A percentile compares a stretch with the other conserved stretches of the same genome.
phyloP scores from a whole-genome alignment of 2,888 invertebrate genomes.

The Torymus texanus region DNA sequence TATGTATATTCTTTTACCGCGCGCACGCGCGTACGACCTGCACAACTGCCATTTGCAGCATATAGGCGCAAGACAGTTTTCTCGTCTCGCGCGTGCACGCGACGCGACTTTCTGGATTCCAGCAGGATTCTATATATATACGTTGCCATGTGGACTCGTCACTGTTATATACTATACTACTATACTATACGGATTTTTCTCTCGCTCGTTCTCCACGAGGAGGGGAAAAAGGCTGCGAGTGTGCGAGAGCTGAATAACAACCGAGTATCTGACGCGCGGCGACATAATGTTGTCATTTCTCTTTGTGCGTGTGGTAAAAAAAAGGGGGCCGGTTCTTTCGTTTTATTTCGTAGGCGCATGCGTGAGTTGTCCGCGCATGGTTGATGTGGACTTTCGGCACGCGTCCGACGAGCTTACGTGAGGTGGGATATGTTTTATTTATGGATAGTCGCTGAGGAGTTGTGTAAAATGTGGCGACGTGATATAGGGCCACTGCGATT shows the following conservation, averaged over 20 bases:
- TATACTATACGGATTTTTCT: slow-evolving; percentile 15
- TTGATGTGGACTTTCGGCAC: too few relatives aligned
- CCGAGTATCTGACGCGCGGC: slow-evolving; percentile 10
- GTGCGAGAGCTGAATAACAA: slow-evolving; percentile 26
- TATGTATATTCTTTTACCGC: slow-evolving; percentile 51
- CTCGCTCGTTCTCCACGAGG: not conserved
- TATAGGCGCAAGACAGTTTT: slow-evolving; percentile 51
- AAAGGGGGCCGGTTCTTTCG: not conserved
- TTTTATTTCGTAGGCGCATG: not conserved
- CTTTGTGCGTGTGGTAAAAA: slow-evolving; percentile 54
- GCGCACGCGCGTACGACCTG: slow-evolving; percentile 42
- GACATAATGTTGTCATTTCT: slow-evolving; percentile 54
- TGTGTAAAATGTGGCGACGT: too few relatives aligned
- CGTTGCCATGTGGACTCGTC: too few relatives aligned
- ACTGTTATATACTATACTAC: too few relatives aligned
- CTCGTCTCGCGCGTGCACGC: slow-evolving; percentile 30
- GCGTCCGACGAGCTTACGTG: not conserved
- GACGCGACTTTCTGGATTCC: slow-evolving; percentile 61
- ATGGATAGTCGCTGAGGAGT: too few relatives aligned
- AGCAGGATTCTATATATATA: slow-evolving; percentile 18
- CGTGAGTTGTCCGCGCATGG: too few relatives aligned
- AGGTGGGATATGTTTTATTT: too few relatives aligned
- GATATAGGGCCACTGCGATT: too few relatives aligned
- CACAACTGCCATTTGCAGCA: slow-evolving; percentile 53
- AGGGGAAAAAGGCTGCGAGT: slow-evolving; percentile 3